Evolutionary conservation across 2,797 vertebrate genomes (phyloP).

Genomic region (Danio aesculapii): DNA sequence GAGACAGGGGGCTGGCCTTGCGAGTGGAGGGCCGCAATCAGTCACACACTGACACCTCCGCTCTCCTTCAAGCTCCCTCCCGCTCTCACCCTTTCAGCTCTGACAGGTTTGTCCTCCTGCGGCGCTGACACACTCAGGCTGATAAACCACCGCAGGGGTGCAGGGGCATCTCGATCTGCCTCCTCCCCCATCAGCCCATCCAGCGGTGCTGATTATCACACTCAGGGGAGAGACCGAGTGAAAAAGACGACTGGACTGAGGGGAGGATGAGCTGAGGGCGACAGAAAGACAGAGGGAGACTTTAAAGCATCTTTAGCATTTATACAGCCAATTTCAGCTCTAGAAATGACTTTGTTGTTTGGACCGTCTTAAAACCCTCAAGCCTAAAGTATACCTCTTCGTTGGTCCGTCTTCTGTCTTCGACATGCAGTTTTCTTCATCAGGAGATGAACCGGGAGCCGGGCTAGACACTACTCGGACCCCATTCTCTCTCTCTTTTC

Average conservation of each 20-base stretch:
- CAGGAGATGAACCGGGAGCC: background rate
- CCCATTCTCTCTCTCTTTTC: too few species aligned
- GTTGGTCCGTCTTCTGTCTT: background rate
- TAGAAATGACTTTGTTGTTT: background rate
- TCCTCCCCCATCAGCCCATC: slow-evolving; percentile 18
- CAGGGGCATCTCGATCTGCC: slow-evolving; percentile 39
- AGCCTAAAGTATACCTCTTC: background rate
- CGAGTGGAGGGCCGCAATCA: slow-evolving; percentile 45
- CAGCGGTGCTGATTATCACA: slow-evolving; percentile 54
- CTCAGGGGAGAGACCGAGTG: slow-evolving; percentile 61
- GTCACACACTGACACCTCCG: slow-evolving; percentile 44
- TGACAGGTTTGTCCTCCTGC: slow-evolving; percentile 40
- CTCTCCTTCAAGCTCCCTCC: slow-evolving; percentile 40
- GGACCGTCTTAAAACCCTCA: background rate
- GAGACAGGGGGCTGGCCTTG: slow-evolving; percentile 43
- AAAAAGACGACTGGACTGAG: slow-evolving; percentile 16
- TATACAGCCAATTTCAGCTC: background rate
- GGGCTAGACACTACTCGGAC: too few species aligned
- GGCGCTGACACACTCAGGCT: slow-evolving; percentile 42
- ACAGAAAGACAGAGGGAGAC: slow-evolving; percentile 35
- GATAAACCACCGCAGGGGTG: slow-evolving; percentile 44
- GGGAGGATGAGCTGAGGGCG: slow-evolving; percentile 27
- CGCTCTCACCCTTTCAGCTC: slow-evolving; percentile 43
- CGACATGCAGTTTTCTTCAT: background rate
- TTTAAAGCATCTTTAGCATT: slow-evolving; percentile 31